Evolutionary conservation across 2,888 invertebrate genomes (phyloP), one percentile per base, ranked within the genome.

Genomic region (Rhagophthalmus giganteus): DNA sequence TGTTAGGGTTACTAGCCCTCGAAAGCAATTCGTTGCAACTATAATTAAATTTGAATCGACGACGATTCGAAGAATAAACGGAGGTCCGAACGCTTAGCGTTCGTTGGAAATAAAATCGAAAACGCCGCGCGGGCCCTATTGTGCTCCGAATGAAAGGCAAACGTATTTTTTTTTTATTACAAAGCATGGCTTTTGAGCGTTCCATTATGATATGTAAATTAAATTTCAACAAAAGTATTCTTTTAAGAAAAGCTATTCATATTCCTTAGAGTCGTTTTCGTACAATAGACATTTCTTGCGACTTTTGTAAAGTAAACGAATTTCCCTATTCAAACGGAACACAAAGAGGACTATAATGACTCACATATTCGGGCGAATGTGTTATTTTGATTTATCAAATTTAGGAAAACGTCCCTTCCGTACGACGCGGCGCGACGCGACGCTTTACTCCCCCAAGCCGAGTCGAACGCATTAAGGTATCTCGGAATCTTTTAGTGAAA

Each of bases 181-280:
- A 32, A 38, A 38, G 20, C 37, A 16, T 55, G 55, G 48, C 45
- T 32, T 38, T 38, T 32, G 50, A 45, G 42, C 25, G 47, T 53
- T 48, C 49, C 55, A 61, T 61, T 20, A 57, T 58, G 51, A 60
- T 67, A 69, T 69, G 68, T 70, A 70, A 70, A 70, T 70, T 67
- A 69, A 68, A 68, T 68, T 67, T 66, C 59, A 58, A 59, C 60
- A 58, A 59, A 61, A 60, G 55, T 61, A 63, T 64, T 64, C 63
- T 59, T 58, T 59, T 55, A 61, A 66, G 63, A 62, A 60, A 60
- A 57, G 60, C 64, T 57, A 65, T 66, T 64, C 65, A 65, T 66
- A 60, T 64, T 62, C 56, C 60, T 63, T 58, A 63, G 64, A 65
- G 63, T 66, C 61, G 62, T 55, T 58, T 54, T 33, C 48, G 62